Evolutionary conservation across 2,113 vertebrate genomes (phyloP), one percentile per base, ranked within the genome.

Genomic region (Nesoenas mayeri): DNA sequence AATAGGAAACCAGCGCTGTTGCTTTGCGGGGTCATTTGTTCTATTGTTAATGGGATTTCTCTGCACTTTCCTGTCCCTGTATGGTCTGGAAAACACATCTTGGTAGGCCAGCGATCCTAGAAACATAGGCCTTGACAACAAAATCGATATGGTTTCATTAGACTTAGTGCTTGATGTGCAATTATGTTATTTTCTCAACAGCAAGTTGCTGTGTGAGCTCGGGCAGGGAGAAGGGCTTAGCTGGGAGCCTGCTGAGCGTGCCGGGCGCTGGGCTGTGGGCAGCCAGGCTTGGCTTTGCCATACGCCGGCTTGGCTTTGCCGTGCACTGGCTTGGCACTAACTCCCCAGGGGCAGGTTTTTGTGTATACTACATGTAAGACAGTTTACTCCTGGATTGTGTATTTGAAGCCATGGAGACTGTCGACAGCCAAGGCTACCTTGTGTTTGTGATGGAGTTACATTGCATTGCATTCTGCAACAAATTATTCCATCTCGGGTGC

Each of bases 141-240:
- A 21, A 64, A 78, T 80, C 60, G 6, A 40, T 50, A 40, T 4
- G 28, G 38, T 58, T 93, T 78, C 82, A 32, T 86, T 73, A 53
- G 64, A 4, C n/a, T 24, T 64, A 22, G 50, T 0, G 2, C 56
- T 83, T 28, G 34, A 40, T 50, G 64, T 85, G 79, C 54, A 83
- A 9, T 92, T 85, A 9, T 17, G 62, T 24, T 44, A 6, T 91
- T 90, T 92, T 83, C 71, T 78, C 89, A 74, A 18, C 69, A 74
- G 75, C n/a, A 29, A 61, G 85, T 2, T 21, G 67, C 60, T 89
- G 58, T 32, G 4, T 21, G 3, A 2, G 72, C 77, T 47, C 2
- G 3, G 72, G 86, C n/a, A 47, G 10, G 29, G 54, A 47, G 31
- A 42, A 40, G 12, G 42, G 54, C 64, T 89, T 10, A 26, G 70